phyloP scores from a whole-genome alignment of 2,888 invertebrate species.

The Plagiodera versicolora region DNA sequence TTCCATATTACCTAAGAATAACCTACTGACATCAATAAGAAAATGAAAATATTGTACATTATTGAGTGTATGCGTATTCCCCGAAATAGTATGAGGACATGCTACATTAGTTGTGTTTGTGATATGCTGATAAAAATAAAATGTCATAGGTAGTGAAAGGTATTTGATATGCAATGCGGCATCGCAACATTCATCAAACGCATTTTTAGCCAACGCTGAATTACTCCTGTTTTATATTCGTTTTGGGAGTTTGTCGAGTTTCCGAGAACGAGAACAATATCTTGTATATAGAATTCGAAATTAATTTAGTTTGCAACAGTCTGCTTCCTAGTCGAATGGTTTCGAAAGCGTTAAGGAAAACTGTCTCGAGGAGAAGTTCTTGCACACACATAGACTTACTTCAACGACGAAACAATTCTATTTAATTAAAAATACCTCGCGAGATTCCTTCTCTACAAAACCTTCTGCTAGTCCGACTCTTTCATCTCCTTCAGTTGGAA shows the following conservation, averaged over 20 bases:
- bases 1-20: too few species aligned
- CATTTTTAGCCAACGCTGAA: neutral
- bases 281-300: neutral
- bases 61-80: too few species aligned
- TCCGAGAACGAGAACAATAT: neutral
- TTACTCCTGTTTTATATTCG: neutral
- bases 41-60: too few species aligned
- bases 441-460: neutral
- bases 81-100: too few species aligned
- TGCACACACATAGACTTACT: neutral
- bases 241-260: neutral
- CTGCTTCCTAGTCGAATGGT: neutral
- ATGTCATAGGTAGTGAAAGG: too few species aligned
- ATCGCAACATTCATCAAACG: too few species aligned
- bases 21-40: too few species aligned
- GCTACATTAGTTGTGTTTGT: too few species aligned
- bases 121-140: too few species aligned
- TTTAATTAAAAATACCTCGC: conserved; percentile 7
- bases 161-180: too few species aligned
- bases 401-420: conserved; percentile 3
- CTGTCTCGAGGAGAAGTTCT: neutral
- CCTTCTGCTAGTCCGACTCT: neutral
- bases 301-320: neutral
- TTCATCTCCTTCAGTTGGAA: neutral
- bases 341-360: neutral